These are phyloP conservation scores for Zelostemma sp. DNA, from an alignment of 1,140 invertebrate genomes.

Conservation along the genomic window DNA sequence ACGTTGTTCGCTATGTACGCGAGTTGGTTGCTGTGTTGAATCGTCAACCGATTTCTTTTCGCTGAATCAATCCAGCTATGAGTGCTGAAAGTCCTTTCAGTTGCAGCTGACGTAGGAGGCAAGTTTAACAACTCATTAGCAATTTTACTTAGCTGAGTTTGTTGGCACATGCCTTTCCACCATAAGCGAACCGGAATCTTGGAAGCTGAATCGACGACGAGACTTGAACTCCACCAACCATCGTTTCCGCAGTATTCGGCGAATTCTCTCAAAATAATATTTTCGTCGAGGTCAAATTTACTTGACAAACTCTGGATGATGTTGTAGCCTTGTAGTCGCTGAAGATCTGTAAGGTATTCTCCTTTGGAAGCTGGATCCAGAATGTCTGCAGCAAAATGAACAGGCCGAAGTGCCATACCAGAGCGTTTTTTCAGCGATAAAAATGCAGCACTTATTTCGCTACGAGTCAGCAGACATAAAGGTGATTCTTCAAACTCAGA, in stretches of 20 bases:
- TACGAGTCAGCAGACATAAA: neutral
- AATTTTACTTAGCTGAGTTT: constrained; percentile 15
- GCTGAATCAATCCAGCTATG: constrained; percentile 25
- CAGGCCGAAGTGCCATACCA: constrained; percentile 18
- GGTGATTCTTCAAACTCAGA: neutral
- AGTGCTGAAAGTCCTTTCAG: constrained; percentile 18
- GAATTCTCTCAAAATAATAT: constrained; percentile 52
- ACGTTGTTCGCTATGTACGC: constrained; percentile 26
- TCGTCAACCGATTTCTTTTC: constrained; percentile 23
- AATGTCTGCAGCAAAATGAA: constrained; percentile 29
- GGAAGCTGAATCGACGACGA: neutral
- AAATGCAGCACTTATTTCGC: neutral
- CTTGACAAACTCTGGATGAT: constrained; percentile 18
- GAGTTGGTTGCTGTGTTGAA: constrained; percentile 17
- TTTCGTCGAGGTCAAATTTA: constrained; percentile 19
- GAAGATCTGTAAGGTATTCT: constrained; percentile 14
- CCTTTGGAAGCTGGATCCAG: constrained; percentile 26
- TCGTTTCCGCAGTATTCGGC: constrained; percentile 9
- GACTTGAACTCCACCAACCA: neutral
- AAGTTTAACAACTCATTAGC: constrained; percentile 5
- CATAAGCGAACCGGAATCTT: neutral
- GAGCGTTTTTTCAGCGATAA: constrained; percentile 4
- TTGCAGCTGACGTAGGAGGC: constrained; percentile 13
- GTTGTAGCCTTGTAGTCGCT: constrained; percentile 12
- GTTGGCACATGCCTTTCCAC: constrained; percentile 14